These are phyloP conservation scores for Trachelus stipa DNA, from an alignment of 2,888 invertebrate species.

Conservation along the genomic window DNA sequence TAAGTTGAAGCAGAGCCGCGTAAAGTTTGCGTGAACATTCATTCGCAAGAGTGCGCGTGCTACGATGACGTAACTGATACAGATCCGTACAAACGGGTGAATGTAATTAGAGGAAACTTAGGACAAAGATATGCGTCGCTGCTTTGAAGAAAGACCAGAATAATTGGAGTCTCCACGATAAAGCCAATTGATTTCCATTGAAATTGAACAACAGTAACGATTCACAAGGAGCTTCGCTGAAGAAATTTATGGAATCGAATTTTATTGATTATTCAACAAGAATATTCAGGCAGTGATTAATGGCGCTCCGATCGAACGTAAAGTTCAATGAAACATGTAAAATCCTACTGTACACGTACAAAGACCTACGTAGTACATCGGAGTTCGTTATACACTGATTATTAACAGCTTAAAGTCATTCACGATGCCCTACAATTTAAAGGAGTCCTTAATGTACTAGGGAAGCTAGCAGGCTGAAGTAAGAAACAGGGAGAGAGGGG, in stretches of 20 bases:
- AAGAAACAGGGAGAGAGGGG: not conserved
- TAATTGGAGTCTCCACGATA: not conserved
- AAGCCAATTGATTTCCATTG: not conserved
- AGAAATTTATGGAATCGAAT: not conserved
- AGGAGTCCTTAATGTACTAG: not conserved
- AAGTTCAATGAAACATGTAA: not conserved
- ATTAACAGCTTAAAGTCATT: not conserved
- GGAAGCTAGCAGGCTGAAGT: not conserved
- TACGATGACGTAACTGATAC: not conserved
- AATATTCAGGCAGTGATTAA: not conserved
- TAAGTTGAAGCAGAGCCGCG: not conserved
- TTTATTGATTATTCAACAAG: not conserved
- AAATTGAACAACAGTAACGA: not conserved
- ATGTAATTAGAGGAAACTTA: not conserved
- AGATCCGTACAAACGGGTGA: not conserved
- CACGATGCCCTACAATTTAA: not conserved
- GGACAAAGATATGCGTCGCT: not conserved
- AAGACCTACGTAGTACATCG: not conserved
- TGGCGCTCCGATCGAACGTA: too few relatives aligned
- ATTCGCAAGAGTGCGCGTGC: not conserved
- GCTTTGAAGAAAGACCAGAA: not conserved
- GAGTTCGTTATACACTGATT: not conserved
- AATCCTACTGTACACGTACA: not conserved
- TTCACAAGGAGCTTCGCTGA: not conserved
- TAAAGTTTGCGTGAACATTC: not conserved